These are phyloP conservation scores for Megalops atlanticus DNA, from an alignment of 2,113 vertebrate species.

Conservation along the genomic window DNA sequence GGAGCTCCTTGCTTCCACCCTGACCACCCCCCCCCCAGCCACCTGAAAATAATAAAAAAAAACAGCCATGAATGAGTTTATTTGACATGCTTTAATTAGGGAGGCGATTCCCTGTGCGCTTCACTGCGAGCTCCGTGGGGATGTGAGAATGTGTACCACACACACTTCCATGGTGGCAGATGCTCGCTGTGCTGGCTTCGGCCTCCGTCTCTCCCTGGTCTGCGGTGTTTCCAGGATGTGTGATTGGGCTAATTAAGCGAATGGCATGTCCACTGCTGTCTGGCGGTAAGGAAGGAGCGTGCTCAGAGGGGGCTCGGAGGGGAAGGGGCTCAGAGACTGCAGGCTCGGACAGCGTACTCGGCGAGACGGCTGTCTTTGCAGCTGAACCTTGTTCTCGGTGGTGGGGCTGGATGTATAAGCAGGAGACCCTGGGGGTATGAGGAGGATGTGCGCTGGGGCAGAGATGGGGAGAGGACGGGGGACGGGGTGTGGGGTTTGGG, in stretches of 20 bases:
- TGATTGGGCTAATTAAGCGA: slow-evolving; percentile 1
- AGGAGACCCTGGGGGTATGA: too few relatives aligned
- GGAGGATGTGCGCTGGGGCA: neutral
- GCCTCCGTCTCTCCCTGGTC: neutral
- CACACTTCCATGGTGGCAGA: neutral
- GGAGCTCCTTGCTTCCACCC: neutral
- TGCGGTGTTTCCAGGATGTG: neutral
- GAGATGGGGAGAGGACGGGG: neutral
- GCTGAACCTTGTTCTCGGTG: neutral
- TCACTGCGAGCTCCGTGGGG: too few relatives aligned
- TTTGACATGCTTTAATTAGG: neutral
- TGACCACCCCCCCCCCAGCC: neutral
- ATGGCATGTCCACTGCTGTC: neutral
- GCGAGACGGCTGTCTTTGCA: too few relatives aligned
- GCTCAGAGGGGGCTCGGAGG: neutral
- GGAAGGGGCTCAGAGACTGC: neutral
- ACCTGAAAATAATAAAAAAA: neutral
- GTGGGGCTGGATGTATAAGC: neutral
- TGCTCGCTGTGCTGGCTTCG: neutral
- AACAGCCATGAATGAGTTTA: neutral
- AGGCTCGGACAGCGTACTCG: neutral
- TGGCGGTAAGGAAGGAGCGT: neutral
- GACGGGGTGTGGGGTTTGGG: neutral
- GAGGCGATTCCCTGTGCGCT: neutral
- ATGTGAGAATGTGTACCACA: too few relatives aligned